These are phyloP conservation scores for Stictonetta naevosa DNA, from an alignment of 2,113 vertebrate genomes.

Conservation along the genomic window DNA sequence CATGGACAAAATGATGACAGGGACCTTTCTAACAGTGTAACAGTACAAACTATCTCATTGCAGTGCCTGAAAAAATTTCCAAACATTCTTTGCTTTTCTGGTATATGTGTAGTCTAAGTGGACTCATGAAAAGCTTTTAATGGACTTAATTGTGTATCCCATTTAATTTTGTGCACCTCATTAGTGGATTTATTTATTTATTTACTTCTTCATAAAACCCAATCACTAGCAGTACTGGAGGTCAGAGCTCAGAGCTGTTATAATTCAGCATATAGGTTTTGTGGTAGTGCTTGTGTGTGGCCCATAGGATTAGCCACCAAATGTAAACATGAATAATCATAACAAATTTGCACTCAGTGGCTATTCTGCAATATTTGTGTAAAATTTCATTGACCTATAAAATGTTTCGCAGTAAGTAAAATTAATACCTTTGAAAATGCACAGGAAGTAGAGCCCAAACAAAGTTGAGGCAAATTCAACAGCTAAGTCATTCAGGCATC, in stretches of 20 bases:
- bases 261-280: neutral
- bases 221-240: neutral
- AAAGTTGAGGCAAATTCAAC: neutral
- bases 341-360: conserved; percentile 33
- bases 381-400: conserved; percentile 55
- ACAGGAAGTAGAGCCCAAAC: conserved; percentile 16
- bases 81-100: neutral
- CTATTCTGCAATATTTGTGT: conserved; percentile 48
- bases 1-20: neutral
- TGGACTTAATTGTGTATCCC: neutral
- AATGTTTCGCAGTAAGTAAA: conserved; percentile 28
- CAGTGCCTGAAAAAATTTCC: neutral
- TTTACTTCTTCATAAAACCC: neutral
- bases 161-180: neutral
- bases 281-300: conserved; percentile 39
- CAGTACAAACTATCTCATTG: neutral
- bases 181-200: neutral
- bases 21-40: neutral
- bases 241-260: neutral
- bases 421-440: conserved; percentile 19
- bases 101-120: neutral
- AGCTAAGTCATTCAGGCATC: conserved; percentile 12
- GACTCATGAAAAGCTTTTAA: neutral
- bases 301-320: conserved; percentile 34
- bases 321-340: conserved; percentile 28